Percentiles rank a stretch among this genome's conserved stretches.
Conservation (phyloP, 1,140 invertebrate genomes). For the Aphidius gifuensis region DNA sequence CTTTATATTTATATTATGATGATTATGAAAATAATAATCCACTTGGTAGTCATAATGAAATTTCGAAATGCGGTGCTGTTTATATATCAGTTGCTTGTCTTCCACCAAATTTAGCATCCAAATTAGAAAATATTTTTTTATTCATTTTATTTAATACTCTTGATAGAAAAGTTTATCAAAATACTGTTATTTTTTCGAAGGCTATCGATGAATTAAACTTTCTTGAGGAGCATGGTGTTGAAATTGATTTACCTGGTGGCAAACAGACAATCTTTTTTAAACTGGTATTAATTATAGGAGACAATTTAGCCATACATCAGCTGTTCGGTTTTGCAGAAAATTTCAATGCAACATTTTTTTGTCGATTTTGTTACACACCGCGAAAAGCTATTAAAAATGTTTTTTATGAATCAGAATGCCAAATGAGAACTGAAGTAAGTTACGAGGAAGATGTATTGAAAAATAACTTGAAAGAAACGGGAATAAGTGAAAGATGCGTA, state of each 20-base stretch:
- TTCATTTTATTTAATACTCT: constrained; percentile 33
- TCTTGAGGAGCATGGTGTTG: constrained; percentile 33
- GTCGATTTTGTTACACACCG: constrained; percentile 36
- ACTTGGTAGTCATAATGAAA: constrained; percentile 5
- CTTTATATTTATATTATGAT: constrained; percentile 21
- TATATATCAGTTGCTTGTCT: constrained; percentile 29
- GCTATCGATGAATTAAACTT: constrained; percentile 33
- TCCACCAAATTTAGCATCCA: constrained; percentile 26
- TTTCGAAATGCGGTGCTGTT: constrained; percentile 15
- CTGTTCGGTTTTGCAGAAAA: constrained; percentile 36
- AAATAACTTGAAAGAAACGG: constrained; percentile 14
- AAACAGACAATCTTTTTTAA: constrained; percentile 32
- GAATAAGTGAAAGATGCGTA: constrained; percentile 18
- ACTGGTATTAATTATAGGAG: constrained; percentile 35
- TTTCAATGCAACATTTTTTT: constrained; percentile 36
- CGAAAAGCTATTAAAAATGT: constrained; percentile 26
- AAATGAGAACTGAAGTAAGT: constrained; percentile 22
- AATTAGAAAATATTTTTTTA: constrained; percentile 37
- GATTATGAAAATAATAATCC: constrained; percentile 27
- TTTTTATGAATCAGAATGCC: constrained; percentile 27
- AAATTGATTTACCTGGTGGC: constrained; percentile 20
- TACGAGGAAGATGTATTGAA: constrained; percentile 12
- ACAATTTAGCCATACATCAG: constrained; percentile 42
- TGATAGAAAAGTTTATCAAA: constrained; percentile 32
- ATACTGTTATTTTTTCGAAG: constrained; percentile 31